Conservation (phyloP, 2,888 invertebrate species). For the Copidosoma aretas region DNA sequence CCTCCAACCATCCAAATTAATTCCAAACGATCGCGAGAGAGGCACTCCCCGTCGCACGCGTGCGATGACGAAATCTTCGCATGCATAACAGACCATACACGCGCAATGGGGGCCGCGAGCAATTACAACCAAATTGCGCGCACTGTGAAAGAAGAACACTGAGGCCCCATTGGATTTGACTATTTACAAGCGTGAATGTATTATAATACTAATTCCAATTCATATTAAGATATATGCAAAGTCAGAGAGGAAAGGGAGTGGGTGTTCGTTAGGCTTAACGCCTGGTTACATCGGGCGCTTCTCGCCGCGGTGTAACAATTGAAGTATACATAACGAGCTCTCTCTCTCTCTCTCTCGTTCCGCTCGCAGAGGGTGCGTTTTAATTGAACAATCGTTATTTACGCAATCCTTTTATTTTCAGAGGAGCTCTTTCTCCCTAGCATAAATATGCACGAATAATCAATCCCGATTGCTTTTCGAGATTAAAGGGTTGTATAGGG, state of each 20-base stretch:
- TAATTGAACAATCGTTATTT: not conserved
- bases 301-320: not conserved
- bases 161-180: not conserved
- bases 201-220: not conserved
- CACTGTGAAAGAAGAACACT: not conserved
- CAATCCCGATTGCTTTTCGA: no score
- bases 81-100: not conserved
- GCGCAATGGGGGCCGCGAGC: not conserved
- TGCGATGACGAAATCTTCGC: no score
- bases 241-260: not conserved
- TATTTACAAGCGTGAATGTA: not conserved
- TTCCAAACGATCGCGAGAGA: not conserved
- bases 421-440: no score
- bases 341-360: not conserved
- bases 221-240: not conserved
- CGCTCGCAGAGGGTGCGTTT: not conserved
- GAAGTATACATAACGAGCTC: not conserved
- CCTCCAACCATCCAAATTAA: no score
- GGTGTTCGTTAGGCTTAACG: not conserved
- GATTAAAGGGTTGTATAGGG: no score
- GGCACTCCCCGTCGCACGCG: not conserved
- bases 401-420: no score
- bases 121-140: not conserved
- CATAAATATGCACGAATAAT: no score
- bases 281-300: not conserved